phyloP scores from a whole-genome alignment of 92 coral and sea anemone species.

The Scolanthus callimorphus region DNA sequence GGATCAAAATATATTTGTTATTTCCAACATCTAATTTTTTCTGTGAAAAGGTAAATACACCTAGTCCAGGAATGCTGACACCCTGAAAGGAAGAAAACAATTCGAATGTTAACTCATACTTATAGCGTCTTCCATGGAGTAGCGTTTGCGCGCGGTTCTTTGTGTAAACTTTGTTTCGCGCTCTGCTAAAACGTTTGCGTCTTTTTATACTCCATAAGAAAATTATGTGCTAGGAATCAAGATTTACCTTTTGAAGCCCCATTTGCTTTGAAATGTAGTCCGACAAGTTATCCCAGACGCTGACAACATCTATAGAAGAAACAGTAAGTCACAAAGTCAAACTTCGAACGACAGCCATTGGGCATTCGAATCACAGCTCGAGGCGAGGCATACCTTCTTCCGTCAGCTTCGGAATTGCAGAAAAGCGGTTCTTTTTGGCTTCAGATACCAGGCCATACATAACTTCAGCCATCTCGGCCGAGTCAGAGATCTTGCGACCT shows the following conservation, averaged over 20 bases:
- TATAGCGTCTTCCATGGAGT: constrained; percentile 30
- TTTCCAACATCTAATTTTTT: constrained; percentile 90
- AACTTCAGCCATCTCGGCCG: constrained; percentile 89
- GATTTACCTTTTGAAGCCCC: constrained; percentile 80
- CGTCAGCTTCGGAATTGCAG: constrained; percentile 88
- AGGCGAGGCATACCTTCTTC: constrained; percentile 88
- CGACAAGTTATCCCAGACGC: constrained; percentile 92
- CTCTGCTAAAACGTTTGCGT: no score
- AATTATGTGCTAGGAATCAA: neutral
- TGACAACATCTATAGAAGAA: constrained; percentile 75
- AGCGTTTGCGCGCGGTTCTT: no score
- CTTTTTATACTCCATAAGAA: no score
- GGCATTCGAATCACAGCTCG: constrained; percentile 1
- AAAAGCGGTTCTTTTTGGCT: constrained; percentile 85
- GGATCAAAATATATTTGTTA: constrained; percentile 80
- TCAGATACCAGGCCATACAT: constrained; percentile 88
- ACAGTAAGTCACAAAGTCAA: neutral
- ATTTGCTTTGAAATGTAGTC: constrained; percentile 83
- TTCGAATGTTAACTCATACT: no score
- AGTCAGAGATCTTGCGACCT: constrained; percentile 5
- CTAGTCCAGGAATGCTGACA: constrained; percentile 89
- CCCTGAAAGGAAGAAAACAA: constrained; percentile 50
- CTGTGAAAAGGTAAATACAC: constrained; percentile 88
- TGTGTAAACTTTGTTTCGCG: neutral
- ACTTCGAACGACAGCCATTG: neutral